Evolutionary conservation across 2,888 invertebrate genomes (phyloP).

Genomic region (Scaptomyza parva): DNA sequence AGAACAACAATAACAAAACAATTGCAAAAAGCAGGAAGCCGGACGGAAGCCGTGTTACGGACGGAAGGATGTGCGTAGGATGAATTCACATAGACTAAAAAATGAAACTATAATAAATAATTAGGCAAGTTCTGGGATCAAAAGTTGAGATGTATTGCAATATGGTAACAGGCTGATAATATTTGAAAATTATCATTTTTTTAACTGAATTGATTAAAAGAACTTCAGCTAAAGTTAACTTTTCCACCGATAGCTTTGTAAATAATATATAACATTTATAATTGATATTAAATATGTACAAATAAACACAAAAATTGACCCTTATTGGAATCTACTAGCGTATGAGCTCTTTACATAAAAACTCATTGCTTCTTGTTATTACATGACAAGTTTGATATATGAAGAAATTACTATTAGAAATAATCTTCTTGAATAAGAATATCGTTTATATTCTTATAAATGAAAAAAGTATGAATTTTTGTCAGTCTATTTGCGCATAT

Average conservation of each 20-base stretch:
- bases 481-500: slow-evolving; percentile 50
- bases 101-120: slow-evolving; percentile 50
- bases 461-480: slow-evolving; percentile 43
- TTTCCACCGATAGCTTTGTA: too few species aligned
- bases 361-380: slow-evolving; percentile 31
- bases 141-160: slow-evolving; percentile 2
- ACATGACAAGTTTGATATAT: slow-evolving; percentile 38
- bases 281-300: background rate
- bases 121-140: slow-evolving; percentile 20
- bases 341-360: background rate
- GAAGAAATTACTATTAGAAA: too few species aligned
- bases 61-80: slow-evolving; percentile 39
- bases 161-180: background rate
- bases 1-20: slow-evolving; percentile 52
- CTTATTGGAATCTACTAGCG: background rate
- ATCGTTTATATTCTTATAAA: slow-evolving; percentile 29
- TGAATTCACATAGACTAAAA: slow-evolving; percentile 21
- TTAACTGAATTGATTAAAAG: too few species aligned
- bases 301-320: background rate
- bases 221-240: background rate
- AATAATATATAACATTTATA: background rate
- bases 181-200: slow-evolving; percentile 5
- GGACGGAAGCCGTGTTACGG: background rate
- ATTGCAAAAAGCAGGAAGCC: slow-evolving; percentile 32
- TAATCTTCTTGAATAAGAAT: too few species aligned